Evolutionary conservation across 2,797 vertebrate genomes (phyloP).

Genomic region (Hephaestus fuliginosus): DNA sequence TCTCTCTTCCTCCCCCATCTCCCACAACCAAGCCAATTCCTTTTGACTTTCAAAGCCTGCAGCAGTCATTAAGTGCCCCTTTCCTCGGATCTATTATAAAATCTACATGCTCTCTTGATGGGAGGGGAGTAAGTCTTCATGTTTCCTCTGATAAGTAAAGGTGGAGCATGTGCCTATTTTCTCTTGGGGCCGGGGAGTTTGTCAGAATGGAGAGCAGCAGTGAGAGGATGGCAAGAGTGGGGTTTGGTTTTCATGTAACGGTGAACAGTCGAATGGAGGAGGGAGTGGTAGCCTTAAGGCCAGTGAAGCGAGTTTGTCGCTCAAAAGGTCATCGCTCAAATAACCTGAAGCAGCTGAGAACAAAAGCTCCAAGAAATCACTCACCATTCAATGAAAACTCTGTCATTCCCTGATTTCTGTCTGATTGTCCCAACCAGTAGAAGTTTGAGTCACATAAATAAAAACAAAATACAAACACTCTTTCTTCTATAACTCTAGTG

Average conservation of each 20-base stretch:
- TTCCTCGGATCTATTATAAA: conserved; percentile 53
- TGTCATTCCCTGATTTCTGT: background rate
- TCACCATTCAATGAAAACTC: conserved; percentile 5
- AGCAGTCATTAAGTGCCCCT: conserved; percentile 49
- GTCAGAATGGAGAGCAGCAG: conserved; percentile 35
- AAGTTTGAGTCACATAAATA: background rate
- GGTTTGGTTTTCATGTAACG: conserved; percentile 50
- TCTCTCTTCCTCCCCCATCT: conserved; percentile 4
- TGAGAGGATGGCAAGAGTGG: conserved; percentile 17
- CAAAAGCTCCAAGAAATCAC: conserved; percentile 14
- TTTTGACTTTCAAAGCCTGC: conserved; percentile 27
- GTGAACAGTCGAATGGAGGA: conserved; percentile 59
- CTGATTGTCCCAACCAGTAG: conserved; percentile 2
- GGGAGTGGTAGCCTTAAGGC: conserved; percentile 32
- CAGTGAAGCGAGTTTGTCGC: conserved; percentile 49
- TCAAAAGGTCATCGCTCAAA: conserved; percentile 54
- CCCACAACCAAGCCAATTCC: conserved; percentile 14
- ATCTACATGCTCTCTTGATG: conserved; percentile 70
- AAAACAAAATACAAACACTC: background rate
- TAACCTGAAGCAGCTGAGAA: conserved; percentile 35
- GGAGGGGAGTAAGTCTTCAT: conserved; percentile 70
- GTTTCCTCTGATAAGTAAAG: conserved; percentile 63
- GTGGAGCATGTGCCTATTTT: conserved; percentile 33
- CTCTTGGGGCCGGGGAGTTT: conserved; percentile 9
- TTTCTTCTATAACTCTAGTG: background rate